Evolutionary conservation across 2,113 vertebrate species (phyloP).

Genomic region (Pituophis catenifer): DNA sequence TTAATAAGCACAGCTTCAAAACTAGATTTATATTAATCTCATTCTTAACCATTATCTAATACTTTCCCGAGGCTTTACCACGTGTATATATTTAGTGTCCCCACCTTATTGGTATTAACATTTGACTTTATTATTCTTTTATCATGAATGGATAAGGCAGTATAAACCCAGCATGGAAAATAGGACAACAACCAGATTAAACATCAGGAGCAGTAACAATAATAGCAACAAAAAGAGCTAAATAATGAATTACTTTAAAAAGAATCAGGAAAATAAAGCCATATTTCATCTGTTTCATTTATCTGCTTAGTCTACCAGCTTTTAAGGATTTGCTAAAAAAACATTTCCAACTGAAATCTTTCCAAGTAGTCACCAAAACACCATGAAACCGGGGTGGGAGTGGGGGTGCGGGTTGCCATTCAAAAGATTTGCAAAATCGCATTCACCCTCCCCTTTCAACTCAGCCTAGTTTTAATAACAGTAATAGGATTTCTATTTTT

Average conservation of each 20-base stretch:
- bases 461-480: not conserved
- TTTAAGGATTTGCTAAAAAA: not conserved
- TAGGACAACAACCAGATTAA: not conserved
- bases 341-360: not conserved
- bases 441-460: not conserved
- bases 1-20: not conserved
- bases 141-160: not conserved
- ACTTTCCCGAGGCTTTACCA: not conserved
- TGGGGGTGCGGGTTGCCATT: not conserved
- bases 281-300: not conserved
- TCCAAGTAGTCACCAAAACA: not conserved
- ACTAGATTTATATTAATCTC: not conserved
- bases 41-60: not conserved
- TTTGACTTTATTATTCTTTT: not conserved
- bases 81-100: not conserved
- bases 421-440: not conserved
- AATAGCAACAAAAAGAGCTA: not conserved
- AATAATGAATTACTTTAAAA: not conserved
- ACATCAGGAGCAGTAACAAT: not conserved
- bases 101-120: not conserved
- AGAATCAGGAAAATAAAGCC: not conserved
- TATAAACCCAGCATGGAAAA: not conserved
- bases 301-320: not conserved
- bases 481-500: conserved; percentile 3
- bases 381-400: not conserved